These are phyloP conservation scores for Characodon lateralis DNA, from an alignment of 2,797 vertebrate species.

Conservation along the genomic window DNA sequence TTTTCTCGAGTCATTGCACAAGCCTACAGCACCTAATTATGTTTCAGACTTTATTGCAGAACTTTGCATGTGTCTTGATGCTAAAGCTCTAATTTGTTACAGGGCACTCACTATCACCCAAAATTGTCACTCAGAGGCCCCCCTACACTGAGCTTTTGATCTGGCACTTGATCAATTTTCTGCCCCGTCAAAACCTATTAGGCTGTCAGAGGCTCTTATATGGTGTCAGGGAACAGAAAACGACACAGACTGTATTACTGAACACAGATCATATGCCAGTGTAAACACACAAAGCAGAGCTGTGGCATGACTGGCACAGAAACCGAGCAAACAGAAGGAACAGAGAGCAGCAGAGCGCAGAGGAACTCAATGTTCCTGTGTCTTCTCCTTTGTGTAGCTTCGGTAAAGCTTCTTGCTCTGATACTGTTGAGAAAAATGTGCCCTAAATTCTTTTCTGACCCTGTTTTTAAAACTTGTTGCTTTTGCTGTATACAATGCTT, in stretches of 20 bases:
- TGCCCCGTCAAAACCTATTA: constrained; percentile 72
- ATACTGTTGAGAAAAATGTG: constrained; percentile 4
- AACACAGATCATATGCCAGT: constrained; percentile 49
- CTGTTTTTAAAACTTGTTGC: constrained; percentile 8
- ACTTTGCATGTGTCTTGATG: constrained; percentile 22
- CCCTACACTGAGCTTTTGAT: constrained; percentile 53
- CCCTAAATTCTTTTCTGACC: neutral
- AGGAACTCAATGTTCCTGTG: neutral
- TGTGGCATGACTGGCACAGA: constrained; percentile 23
- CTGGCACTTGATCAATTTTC: constrained; percentile 71
- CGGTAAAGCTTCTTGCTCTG: neutral
- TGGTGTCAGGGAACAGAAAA: constrained; percentile 34
- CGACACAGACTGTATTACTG: constrained; percentile 42
- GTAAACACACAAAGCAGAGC: constrained; percentile 51
- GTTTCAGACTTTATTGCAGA: constrained; percentile 27
- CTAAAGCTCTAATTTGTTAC: constrained; percentile 48
- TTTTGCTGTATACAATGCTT: neutral
- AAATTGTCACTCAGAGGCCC: constrained; percentile 57
- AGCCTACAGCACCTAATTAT: constrained; percentile 22
- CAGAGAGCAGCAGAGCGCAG: neutral
- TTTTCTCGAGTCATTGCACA: constrained; percentile 11
- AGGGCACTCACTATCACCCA: constrained; percentile 37
- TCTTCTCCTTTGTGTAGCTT: neutral
- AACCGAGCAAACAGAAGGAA: constrained; percentile 9
- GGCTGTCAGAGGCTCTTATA: constrained; percentile 42